phyloP scores from a whole-genome alignment of 2,888 invertebrate genomes.

The Alentia gelatinosa region DNA sequence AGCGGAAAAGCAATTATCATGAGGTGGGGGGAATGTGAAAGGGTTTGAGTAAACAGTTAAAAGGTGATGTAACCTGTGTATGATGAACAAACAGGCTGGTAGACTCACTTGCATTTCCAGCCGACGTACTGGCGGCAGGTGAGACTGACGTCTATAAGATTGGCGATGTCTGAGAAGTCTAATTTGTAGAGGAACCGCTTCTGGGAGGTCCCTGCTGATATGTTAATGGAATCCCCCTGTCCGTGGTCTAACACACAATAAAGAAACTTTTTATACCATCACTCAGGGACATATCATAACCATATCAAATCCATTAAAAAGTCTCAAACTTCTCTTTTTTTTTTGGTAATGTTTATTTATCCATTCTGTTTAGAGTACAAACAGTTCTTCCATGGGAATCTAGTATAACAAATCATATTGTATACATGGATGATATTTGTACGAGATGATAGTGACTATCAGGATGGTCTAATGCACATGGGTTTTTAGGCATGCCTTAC shows the following conservation, averaged over 20 bases:
- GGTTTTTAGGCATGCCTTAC: too few relatives aligned
- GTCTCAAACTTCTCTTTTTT: too few relatives aligned
- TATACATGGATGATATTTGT: too few relatives aligned
- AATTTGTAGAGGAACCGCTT: neutral
- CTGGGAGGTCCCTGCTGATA: neutral
- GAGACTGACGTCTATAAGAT: neutral
- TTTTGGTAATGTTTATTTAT: too few relatives aligned
- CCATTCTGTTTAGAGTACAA: too few relatives aligned
- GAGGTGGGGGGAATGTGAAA: neutral
- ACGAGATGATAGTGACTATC: too few relatives aligned
- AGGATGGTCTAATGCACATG: too few relatives aligned
- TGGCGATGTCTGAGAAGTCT: neutral
- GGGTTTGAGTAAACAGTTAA: too few relatives aligned
- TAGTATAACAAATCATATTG: too few relatives aligned
- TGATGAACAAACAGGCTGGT: neutral
- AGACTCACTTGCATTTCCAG: neutral
- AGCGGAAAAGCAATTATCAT: neutral
- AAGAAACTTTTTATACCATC: neutral
- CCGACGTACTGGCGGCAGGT: neutral
- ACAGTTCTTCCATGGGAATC: too few relatives aligned
- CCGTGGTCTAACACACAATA: neutral
- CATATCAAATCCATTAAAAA: too few relatives aligned
- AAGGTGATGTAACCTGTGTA: too few relatives aligned
- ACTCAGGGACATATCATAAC: neutral
- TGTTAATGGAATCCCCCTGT: neutral